These are phyloP conservation scores for Odontothrips loti DNA, from an alignment of 2,888 invertebrate species.

Conservation along the genomic window DNA sequence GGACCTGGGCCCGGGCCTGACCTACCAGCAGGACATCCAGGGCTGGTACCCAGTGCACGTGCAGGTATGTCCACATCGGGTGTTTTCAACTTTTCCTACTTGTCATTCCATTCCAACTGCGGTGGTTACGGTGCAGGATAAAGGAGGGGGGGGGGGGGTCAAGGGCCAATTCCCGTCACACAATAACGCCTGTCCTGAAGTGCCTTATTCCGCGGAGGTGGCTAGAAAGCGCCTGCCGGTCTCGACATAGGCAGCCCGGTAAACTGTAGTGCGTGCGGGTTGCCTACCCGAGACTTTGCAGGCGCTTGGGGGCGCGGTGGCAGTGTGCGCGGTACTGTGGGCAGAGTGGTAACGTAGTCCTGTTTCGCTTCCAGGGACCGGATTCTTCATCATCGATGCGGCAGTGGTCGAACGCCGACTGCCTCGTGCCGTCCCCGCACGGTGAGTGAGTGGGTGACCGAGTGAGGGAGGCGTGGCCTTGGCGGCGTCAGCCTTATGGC, in stretches of 20 bases:
- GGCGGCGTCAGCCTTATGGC: too few species aligned
- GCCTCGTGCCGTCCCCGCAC: background rate
- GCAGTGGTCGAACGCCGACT: background rate
- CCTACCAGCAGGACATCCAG: background rate
- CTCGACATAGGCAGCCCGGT: background rate
- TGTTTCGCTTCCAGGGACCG: background rate
- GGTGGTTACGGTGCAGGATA: too few species aligned
- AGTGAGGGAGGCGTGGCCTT: too few species aligned
- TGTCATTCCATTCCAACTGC: too few species aligned
- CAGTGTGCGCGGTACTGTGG: background rate
- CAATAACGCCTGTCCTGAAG: too few species aligned
- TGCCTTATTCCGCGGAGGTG: too few species aligned
- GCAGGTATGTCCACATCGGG: background rate
- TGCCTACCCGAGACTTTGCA: background rate
- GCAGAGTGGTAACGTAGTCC: background rate
- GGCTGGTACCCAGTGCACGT: background rate
- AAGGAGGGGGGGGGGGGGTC: too few species aligned
- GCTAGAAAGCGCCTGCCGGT: background rate
- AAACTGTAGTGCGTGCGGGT: background rate
- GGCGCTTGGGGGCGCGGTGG: background rate
- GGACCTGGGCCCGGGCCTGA: background rate
- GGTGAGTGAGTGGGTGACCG: background rate
- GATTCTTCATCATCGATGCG: background rate
- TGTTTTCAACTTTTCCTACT: too few species aligned
- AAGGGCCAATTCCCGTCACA: too few species aligned